Evolutionary conservation across 2,113 vertebrate genomes (phyloP).

Genomic region (Saccopteryx leptura): DNA sequence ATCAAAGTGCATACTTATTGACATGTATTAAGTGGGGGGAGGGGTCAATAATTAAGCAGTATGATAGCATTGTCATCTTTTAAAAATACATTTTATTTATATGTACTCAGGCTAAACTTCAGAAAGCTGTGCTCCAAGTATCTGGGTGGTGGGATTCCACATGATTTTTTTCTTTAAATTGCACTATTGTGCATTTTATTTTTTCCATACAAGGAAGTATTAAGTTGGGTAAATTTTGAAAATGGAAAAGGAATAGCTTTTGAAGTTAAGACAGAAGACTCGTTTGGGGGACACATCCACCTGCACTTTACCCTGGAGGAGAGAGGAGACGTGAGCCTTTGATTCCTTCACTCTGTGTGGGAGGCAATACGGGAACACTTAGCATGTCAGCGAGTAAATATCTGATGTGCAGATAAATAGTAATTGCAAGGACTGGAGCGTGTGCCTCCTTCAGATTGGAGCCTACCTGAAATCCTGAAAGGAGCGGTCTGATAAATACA

Average conservation of each 20-base stretch:
- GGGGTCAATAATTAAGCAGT: not conserved
- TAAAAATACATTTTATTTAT: not conserved
- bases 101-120: not conserved
- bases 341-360: not conserved
- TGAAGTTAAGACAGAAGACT: not conserved
- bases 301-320: too few relatives aligned
- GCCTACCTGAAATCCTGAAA: not conserved
- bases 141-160: not conserved
- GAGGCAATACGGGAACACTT: not conserved
- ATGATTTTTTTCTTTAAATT: not conserved
- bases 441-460: not conserved
- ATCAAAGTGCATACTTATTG: not conserved
- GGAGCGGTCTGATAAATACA: not conserved
- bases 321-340: fast-evolving
- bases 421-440: not conserved
- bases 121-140: not conserved
- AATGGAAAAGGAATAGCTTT: not conserved
- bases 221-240: not conserved
- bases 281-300: not conserved
- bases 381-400: not conserved
- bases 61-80: not conserved
- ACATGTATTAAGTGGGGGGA: too few relatives aligned
- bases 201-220: not conserved
- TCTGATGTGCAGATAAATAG: not conserved
- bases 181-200: not conserved